Evolutionary conservation across 2,888 invertebrate species (phyloP).

Genomic region (Heteropelma amictum): DNA sequence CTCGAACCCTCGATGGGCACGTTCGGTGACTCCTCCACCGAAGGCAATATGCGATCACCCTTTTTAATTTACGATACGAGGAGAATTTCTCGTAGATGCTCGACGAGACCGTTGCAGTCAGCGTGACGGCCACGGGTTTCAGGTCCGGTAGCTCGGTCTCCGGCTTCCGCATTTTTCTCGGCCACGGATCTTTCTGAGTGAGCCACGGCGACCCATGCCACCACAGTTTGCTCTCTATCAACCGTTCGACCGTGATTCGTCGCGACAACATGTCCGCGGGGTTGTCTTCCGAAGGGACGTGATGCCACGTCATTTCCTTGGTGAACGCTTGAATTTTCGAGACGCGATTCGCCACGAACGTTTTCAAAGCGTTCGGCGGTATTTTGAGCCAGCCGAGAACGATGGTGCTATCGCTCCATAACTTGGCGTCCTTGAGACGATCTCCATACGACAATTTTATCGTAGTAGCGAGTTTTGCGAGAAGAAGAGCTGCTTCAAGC

Average conservation of each 20-base stretch:
- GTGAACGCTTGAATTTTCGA: conserved; percentile 41
- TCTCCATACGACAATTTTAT: background rate
- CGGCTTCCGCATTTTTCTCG: background rate
- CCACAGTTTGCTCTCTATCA: conserved; percentile 31
- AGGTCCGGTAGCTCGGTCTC: background rate
- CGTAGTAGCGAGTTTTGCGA: conserved; percentile 7
- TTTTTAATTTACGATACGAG: conserved; percentile 1
- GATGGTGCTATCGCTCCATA: conserved; percentile 58
- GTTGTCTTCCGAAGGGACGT: conserved; percentile 44
- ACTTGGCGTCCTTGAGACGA: background rate
- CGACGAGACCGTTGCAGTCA: background rate
- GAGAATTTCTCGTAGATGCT: conserved; percentile 20
- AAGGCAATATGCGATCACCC: conserved; percentile 30
- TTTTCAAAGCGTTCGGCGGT: conserved; percentile 47
- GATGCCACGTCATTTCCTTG: conserved; percentile 5
- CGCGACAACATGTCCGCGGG: conserved; percentile 50
- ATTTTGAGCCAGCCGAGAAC: conserved; percentile 54
- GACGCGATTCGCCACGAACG: conserved; percentile 57
- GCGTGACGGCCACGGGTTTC: background rate
- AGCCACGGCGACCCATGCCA: conserved; percentile 53
- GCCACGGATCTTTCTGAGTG: conserved; percentile 4
- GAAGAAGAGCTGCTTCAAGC: conserved; percentile 39
- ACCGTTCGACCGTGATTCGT: conserved; percentile 10
- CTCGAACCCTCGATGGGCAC: background rate
- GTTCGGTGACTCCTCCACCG: conserved; percentile 15